These are phyloP conservation scores for Rhyzopertha dominica DNA, from an alignment of 1,140 invertebrate genomes.

Conservation along the genomic window DNA sequence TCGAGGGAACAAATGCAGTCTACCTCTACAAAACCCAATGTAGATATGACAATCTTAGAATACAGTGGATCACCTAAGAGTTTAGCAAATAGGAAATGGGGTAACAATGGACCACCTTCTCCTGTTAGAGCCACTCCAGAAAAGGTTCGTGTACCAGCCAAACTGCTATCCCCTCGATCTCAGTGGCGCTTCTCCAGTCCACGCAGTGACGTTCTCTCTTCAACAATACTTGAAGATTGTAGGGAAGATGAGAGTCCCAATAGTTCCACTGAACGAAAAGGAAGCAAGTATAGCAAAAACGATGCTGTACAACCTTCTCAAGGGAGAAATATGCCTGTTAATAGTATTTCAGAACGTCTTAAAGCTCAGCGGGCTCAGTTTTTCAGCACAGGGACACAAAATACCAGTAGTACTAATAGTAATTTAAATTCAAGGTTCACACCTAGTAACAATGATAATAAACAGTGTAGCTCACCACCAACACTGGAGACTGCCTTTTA, in stretches of 20 bases:
- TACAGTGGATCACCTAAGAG: conserved; percentile 62
- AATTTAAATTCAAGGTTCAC: no score
- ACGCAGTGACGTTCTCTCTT: conserved; percentile 74
- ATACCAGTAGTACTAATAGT: conserved; percentile 25
- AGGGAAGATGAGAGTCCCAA: conserved; percentile 62
- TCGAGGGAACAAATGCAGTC: conserved; percentile 49
- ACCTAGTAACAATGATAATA: no score
- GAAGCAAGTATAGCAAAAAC: no score
- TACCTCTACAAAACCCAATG: conserved; percentile 40
- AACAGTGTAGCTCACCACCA: conserved; percentile 38
- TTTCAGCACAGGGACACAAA: conserved; percentile 44
- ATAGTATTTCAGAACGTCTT: conserved; percentile 46
- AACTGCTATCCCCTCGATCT: conserved; percentile 65
- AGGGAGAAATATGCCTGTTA: conserved; percentile 15
- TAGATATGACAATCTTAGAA: conserved; percentile 54
- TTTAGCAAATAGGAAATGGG: conserved; percentile 56
- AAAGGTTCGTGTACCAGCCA: conserved; percentile 54
- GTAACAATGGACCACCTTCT: conserved; percentile 50
- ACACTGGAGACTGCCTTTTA: conserved; percentile 59
- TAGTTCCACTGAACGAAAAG: conserved; percentile 50
- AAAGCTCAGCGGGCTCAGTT: conserved; percentile 54
- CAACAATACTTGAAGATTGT: conserved; percentile 77
- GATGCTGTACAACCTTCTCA: conserved; percentile 16
- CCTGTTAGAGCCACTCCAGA: conserved; percentile 49
- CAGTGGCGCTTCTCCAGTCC: conserved; percentile 67